A percentile compares a stretch with the other conserved stretches of the same genome.
Conservation (phyloP, 2,113 vertebrate species). For the Rafetus swinhoei region DNA sequence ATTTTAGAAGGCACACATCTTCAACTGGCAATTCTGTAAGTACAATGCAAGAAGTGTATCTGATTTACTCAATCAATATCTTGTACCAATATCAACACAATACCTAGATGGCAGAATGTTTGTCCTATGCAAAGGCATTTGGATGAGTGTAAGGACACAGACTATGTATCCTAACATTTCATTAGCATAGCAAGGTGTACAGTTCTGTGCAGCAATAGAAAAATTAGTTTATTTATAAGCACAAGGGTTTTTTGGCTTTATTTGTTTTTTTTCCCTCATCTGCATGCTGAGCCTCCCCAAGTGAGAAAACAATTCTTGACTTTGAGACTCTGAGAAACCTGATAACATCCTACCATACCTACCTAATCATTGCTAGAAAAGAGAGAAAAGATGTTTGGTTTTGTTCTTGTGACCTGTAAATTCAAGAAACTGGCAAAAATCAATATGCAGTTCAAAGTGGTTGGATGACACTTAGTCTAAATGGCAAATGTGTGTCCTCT, state of each 20-base stretch:
- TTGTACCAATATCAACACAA: neutral
- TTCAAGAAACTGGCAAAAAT: conserved; percentile 71
- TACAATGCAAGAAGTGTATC: neutral
- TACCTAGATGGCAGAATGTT: conserved; percentile 26
- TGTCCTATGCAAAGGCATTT: conserved; percentile 62
- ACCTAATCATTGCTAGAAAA: conserved; percentile 30
- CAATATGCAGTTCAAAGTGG: conserved; percentile 66
- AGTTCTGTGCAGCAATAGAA: conserved; percentile 44
- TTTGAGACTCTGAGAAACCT: conserved; percentile 48
- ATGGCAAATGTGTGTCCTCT: conserved; percentile 57
- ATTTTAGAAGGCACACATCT: neutral
- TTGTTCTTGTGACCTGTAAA: conserved; percentile 73
- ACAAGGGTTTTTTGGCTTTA: conserved; percentile 1
- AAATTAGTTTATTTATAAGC: conserved; percentile 70
- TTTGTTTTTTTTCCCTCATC: conserved; percentile 54
- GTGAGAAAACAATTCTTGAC: conserved; percentile 49
- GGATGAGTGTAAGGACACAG: conserved; percentile 59
- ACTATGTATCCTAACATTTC: conserved; percentile 53
- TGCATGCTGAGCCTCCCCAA: conserved; percentile 63
- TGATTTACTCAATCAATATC: conserved; percentile 37
- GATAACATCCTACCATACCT: conserved; percentile 54
- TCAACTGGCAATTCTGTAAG: conserved; percentile 6
- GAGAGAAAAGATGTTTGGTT: conserved; percentile 43
- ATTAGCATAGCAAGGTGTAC: conserved; percentile 35
- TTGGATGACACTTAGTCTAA: conserved; percentile 52